Evolutionary conservation across 2,888 invertebrate species (phyloP), one percentile per base, ranked within the genome.

Genomic region (Mylabris sibirica): DNA sequence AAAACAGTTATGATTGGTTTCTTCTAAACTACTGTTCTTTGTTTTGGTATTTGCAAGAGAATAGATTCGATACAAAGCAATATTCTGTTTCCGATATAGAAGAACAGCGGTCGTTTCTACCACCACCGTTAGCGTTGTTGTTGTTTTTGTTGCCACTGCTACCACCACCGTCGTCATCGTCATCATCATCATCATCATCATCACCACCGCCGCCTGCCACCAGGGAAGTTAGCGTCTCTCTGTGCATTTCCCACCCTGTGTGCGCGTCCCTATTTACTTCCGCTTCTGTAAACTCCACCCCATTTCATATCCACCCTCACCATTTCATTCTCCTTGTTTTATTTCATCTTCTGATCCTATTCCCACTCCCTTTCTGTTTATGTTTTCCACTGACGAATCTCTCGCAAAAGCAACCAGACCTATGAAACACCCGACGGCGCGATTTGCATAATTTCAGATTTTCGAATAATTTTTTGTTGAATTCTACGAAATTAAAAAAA

Each of bases 181-280:
- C 76, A 5, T 30, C 44, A 17, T 14, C n/a, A 44, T 14, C 44
- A 73, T 73, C 76, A 75, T 71, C 76, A 5, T 30, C 44, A 17
- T 14, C n/a, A 44, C 17, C 44, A 44, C 44, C 44, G n/a, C 66
- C 73, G 72, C 74, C 76, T 76, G 76, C 75, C 77, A 78, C 78
- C 80, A 78, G 80, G 75, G 74, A 77, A 78, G 77, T 78, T 79
- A 78, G 78, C 79, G 78, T 81, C 80, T 77, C 78, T 79, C 82
- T 79, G 79, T 81, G 78, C 81, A 80, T 82, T 79, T 79, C 78
- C 80, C 79, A 78, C 80, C 81, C 82, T 81, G 79, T 79, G 77
- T 80, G 80, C 82, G 83, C 83, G 82, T 82, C 84, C 84, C 84
- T 82, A 87, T 88, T 88, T 88, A 86, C 87, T 88, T 87, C 87